Evolutionary conservation across 1,140 invertebrate species (phyloP).

Genomic region (Lordiphosa clarofinis): DNA sequence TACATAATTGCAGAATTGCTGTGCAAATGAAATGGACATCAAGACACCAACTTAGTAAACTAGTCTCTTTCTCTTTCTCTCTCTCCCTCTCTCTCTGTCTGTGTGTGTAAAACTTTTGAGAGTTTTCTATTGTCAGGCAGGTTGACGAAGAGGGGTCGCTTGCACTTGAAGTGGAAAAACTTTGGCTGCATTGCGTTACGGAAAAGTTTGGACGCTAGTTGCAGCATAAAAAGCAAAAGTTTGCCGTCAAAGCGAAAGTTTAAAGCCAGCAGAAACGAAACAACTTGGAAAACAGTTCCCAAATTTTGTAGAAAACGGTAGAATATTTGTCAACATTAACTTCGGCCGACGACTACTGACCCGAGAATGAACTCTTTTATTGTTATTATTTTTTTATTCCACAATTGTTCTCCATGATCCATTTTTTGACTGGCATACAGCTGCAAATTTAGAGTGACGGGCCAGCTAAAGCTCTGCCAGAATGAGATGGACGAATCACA

Average conservation of each 20-base stretch:
- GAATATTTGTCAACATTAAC: slow-evolving; percentile 43
- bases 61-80: slow-evolving; percentile 19
- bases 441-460: background rate
- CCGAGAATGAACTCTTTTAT: slow-evolving; percentile 2
- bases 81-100: slow-evolving; percentile 21
- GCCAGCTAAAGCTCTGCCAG: slow-evolving; percentile 6
- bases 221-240: slow-evolving; percentile 71
- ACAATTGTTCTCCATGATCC: background rate
- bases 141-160: slow-evolving; percentile 22
- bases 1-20: slow-evolving; percentile 71
- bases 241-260: slow-evolving; percentile 71
- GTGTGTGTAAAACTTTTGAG: slow-evolving; percentile 54
- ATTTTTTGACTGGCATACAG: too few species aligned
- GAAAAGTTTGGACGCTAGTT: slow-evolving; percentile 55
- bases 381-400: too few species aligned
- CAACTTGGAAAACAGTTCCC: slow-evolving; percentile 9
- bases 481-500: slow-evolving; percentile 26
- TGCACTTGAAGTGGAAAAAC: slow-evolving; percentile 75
- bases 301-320: slow-evolving; percentile 1
- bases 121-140: slow-evolving; percentile 51
- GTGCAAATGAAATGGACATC: slow-evolving; percentile 72
- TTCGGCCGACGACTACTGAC: slow-evolving; percentile 10
- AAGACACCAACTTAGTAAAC: slow-evolving; percentile 65
- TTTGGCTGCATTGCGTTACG: slow-evolving; percentile 59
- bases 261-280: slow-evolving; percentile 37